phyloP scores from a whole-genome alignment of 2,113 vertebrate species.

The Xyrauchen texanus region DNA sequence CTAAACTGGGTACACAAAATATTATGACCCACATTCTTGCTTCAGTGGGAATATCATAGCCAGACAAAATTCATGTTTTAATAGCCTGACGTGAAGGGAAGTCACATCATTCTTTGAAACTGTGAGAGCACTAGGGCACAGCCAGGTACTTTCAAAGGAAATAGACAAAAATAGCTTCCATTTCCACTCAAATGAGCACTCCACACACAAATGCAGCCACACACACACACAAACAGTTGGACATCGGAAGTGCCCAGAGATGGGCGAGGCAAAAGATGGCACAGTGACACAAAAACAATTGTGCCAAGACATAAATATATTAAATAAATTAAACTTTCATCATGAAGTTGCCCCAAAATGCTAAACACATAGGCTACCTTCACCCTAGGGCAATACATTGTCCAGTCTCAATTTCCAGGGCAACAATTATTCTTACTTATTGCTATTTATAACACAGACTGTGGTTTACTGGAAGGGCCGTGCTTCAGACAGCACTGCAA shows the following conservation, averaged over 20 bases:
- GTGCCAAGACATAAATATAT: too few relatives aligned
- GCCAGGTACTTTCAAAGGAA: slow-evolving; percentile 48
- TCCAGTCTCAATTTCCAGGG: not conserved
- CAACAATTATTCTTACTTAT: slow-evolving; percentile 5
- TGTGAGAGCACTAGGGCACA: not conserved
- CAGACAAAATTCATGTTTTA: not conserved
- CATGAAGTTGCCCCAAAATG: not conserved
- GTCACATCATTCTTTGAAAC: slow-evolving; percentile 2
- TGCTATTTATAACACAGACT: slow-evolving; percentile 19
- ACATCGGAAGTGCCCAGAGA: not conserved
- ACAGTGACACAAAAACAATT: too few relatives aligned
- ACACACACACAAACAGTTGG: not conserved
- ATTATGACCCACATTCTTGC: slow-evolving; percentile 9
- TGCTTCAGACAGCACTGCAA: not conserved
- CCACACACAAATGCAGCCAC: not conserved
- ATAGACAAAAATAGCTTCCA: slow-evolving; percentile 50
- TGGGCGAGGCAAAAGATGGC: too few relatives aligned
- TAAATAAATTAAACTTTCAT: too few relatives aligned
- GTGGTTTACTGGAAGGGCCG: not conserved
- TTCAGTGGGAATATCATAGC: not conserved
- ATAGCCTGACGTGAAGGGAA: not conserved
- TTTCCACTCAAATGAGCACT: slow-evolving; percentile 47
- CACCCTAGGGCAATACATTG: not conserved
- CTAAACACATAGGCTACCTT: not conserved
- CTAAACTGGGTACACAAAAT: not conserved